Base-by-base conservation (phyloP, 2,888 invertebrate genomes). In the Ditula angustiorana region DNA sequence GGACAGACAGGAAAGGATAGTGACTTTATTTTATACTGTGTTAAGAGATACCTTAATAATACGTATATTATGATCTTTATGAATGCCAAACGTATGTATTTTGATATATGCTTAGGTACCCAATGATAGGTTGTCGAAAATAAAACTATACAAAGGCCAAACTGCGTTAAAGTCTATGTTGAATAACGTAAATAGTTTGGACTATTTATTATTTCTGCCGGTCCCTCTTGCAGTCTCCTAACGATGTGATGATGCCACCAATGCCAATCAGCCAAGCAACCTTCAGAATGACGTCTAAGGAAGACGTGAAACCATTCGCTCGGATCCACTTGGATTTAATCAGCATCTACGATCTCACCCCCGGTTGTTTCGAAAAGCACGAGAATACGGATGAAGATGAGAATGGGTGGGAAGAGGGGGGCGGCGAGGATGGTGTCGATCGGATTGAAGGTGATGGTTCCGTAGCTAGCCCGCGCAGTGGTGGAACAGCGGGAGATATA, bases 241-340 rank as follows among this genome's bases (percentile, higher is more conserved):
- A 92, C 66, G 92, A 92, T 55, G 86, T 83, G 26, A 87, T 90
- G 1, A 85, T 85, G 21, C 92, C 92, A n/a, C 81, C 86, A 1
- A 86, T 87, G 59, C 83, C 89, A 0, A 90, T 92, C 61, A 74
- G 81, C 0, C 35, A 68, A 0, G 83, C 86, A 10, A 19, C 2
- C 2, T 7, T 41, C 19, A 41, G 41, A 10, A 41, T n/a, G n/a
- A n/a, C n/a, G n/a, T n/a, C n/a, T n/a, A 41, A 19, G 3, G 79
- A 79, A 33, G 83, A 81, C 26, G 70, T 77, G 0, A 88, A 84
- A 57, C 89, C 92, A 0, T 91, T 91, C 52, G 92, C 91, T 0
- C 85, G 81, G 68, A 65, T 92, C 3, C 74, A 73, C 2, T 82
- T 92, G 3, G 74, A 79, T 5, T 76, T 90, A 0, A 80, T 91